Base-by-base conservation (phyloP, 2,888 invertebrate species). In the Rapana venosa region DNA sequence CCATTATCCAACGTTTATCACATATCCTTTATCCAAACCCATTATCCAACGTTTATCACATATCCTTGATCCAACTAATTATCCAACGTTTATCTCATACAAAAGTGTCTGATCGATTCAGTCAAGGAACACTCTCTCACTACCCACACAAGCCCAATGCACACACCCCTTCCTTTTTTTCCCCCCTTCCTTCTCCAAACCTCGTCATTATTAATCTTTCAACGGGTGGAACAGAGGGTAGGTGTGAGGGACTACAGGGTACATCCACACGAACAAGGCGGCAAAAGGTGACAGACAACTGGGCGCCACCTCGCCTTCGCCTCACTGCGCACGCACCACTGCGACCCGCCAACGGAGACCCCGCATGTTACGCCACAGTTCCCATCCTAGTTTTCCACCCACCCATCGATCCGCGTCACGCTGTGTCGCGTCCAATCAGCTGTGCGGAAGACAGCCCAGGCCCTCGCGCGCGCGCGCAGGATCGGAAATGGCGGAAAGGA, bases 351-450 rank as follows among this genome's bases (percentile, higher is more conserved):
- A 20, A 13, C n/a, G 74, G 74, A 30, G 26, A n/a, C 74, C 30
- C 74, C n/a, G 2, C 26, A n/a, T n/a, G 74, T 74, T 74, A 74
- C 74, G 74, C 74, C 26, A 74, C 74, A 30, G 30, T 74, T 13
- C 74, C 74, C n/a, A 74, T 74, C 74, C n/a, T 74, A n/a, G 8
- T 74, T 74, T 74, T 30, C 74, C 74, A 70, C 17, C 74, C 74
- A 26, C n/a, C 74, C 30, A 74, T 74, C 74, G 74, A 74, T 74
- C 74, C 26, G 30, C 74, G 74, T 74, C 74, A 74, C 74, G 74
- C 74, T n/a, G n/a, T 74, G 74, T n/a, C 74, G 74, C 74, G 26
- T n/a, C 74, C 30, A 74, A 74, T 74, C 74, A 74, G 26, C 74
- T n/a, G 47, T 47, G 47, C 47, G 4, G 4, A 47, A 47, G 47